These are phyloP conservation scores for Sphecodes monilicornis DNA, from an alignment of 2,888 invertebrate species.

Conservation along the genomic window DNA sequence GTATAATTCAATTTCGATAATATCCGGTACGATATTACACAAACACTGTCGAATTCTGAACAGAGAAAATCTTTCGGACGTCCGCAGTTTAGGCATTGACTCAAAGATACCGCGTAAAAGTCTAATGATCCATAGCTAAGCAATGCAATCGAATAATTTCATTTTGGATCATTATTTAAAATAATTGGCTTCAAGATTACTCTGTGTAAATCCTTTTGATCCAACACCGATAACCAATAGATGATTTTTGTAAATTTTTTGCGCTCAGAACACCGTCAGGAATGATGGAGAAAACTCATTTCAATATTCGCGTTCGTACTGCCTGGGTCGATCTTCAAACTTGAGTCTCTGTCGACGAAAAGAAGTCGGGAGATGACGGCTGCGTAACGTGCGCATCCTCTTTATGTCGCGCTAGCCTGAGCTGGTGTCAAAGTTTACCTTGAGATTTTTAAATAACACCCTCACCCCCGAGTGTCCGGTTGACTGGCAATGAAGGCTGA, in stretches of 20 bases:
- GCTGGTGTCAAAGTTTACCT: slow-evolving; percentile 14
- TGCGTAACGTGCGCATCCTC: background rate
- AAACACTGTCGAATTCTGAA: no score
- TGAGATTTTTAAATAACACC: slow-evolving; percentile 39
- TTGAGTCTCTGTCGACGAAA: background rate
- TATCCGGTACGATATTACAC: no score
- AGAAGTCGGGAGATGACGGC: background rate
- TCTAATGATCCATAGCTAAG: no score
- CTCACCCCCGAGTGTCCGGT: slow-evolving; percentile 19
- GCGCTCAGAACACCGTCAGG: background rate
- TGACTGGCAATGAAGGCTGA: slow-evolving; percentile 32
- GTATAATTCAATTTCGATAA: no score
- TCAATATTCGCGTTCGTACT: background rate
- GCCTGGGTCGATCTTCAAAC: no score
- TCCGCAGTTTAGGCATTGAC: no score
- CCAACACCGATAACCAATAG: background rate
- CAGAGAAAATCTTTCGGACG: no score
- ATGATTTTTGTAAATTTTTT: background rate
- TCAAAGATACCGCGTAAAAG: no score
- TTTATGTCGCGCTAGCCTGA: slow-evolving; percentile 11
- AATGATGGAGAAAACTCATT: background rate
- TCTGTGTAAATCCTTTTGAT: background rate
- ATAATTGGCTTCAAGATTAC: background rate
- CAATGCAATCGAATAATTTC: no score
- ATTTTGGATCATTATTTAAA: no score